Evolutionary conservation across 2,888 invertebrate genomes (phyloP).

Genomic region (Lamproptera curius): DNA sequence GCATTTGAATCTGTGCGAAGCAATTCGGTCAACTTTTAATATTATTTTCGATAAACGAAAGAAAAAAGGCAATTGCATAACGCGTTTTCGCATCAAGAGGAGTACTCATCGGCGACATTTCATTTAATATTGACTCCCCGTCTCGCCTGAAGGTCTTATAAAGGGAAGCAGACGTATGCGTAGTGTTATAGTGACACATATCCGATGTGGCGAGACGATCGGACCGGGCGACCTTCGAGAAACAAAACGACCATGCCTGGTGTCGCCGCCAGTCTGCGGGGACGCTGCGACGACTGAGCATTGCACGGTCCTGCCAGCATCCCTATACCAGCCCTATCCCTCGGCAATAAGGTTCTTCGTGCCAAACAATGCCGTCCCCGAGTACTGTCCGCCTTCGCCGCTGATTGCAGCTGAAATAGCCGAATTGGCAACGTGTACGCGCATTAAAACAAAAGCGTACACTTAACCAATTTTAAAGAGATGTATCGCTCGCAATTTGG

Average conservation of each 20-base stretch:
- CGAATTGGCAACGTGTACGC: slow-evolving; percentile 14
- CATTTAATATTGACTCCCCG: slow-evolving; percentile 34
- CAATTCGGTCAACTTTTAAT: too few species aligned
- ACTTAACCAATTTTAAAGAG: slow-evolving; percentile 8
- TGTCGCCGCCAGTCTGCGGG: slow-evolving; percentile 30
- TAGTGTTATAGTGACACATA: slow-evolving; percentile 73
- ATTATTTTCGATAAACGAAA: too few species aligned
- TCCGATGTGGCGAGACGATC: slow-evolving; percentile 54
- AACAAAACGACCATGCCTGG: slow-evolving; percentile 56
- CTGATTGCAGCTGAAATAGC: slow-evolving; percentile 10
- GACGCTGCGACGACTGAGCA: slow-evolving; percentile 25
- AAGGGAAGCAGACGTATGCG: slow-evolving; percentile 48
- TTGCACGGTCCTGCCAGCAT: slow-evolving; percentile 13
- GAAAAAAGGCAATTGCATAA: too few species aligned
- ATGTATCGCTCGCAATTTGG: slow-evolving; percentile 16
- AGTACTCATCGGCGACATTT: too few species aligned
- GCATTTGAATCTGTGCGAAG: too few species aligned
- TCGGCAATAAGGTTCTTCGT: neutral
- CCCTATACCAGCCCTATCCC: neutral
- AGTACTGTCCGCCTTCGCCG: slow-evolving; percentile 2
- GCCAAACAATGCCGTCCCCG: too few species aligned
- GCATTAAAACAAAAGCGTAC: slow-evolving; percentile 13
- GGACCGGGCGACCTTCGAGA: slow-evolving; percentile 69
- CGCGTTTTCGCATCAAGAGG: too few species aligned
- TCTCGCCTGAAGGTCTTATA: slow-evolving; percentile 43